Percentiles rank a stretch among this genome's conserved stretches.
Evolutionary conservation across 2,113 vertebrate genomes (phyloP).

Genomic region (Trichechus manatus): DNA sequence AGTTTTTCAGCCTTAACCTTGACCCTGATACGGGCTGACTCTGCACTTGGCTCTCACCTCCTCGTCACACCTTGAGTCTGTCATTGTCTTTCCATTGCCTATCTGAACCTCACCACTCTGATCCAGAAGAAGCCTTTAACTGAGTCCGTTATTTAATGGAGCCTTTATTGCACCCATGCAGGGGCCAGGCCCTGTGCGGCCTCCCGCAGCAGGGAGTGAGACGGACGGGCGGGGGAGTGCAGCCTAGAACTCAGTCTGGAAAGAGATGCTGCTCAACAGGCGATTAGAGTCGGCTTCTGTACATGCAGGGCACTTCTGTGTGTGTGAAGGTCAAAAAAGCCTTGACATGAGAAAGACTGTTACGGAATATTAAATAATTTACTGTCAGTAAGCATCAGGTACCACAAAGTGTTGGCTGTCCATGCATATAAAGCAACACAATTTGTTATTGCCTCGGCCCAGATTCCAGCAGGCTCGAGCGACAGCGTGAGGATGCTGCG

Average conservation of each 20-base stretch:
- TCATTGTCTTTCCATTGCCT: background rate
- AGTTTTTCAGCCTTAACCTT: background rate
- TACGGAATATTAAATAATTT: background rate
- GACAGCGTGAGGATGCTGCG: constrained; percentile 94
- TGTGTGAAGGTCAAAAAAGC: background rate
- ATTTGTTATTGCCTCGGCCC: background rate
- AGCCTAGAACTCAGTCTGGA: background rate
- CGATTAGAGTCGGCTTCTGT: too few relatives aligned
- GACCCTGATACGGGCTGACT: background rate
- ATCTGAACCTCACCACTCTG: background rate
- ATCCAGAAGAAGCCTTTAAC: background rate
- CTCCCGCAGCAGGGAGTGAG: fast-evolving
- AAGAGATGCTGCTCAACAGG: too few relatives aligned
- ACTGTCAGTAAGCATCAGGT: too few relatives aligned
- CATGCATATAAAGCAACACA: background rate
- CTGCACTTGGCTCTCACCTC: background rate
- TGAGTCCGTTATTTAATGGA: background rate
- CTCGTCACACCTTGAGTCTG: too few relatives aligned
- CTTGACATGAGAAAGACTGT: fast-evolving
- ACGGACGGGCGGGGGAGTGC: background rate
- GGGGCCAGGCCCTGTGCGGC: background rate
- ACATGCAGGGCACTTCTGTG: fast-evolving
- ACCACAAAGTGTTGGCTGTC: fast-evolving
- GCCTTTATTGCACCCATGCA: too few relatives aligned
- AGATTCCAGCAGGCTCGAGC: constrained; percentile 95